phyloP scores from a whole-genome alignment of 1,140 invertebrate genomes.

The Ostrea denselamellosa region DNA sequence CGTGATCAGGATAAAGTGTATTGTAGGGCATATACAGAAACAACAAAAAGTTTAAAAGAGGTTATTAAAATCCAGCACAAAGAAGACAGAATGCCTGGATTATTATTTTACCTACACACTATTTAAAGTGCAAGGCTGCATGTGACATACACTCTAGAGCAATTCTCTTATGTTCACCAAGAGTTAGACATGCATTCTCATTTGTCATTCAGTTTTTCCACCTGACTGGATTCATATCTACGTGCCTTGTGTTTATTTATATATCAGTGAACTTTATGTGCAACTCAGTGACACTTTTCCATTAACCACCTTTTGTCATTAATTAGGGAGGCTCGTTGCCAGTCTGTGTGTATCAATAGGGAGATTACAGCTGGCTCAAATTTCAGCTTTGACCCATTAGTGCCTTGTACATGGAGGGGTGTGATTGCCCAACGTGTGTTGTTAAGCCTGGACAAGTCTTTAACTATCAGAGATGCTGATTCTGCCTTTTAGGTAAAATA shows the following conservation, averaged over 20 bases:
- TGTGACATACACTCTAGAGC: background rate
- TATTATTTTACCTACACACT: conserved; percentile 30
- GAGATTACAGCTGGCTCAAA: conserved; percentile 22
- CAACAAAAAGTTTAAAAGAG: conserved; percentile 29
- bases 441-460: background rate
- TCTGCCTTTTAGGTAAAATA: background rate
- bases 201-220: conserved; percentile 32
- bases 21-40: background rate
- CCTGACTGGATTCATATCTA: conserved; percentile 25
- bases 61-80: conserved; percentile 21
- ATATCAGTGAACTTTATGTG: conserved; percentile 35
- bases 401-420: conserved; percentile 2
- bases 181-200: background rate
- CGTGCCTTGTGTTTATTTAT: conserved; percentile 10
- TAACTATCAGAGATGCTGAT: background rate
- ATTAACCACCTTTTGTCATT: conserved; percentile 27
- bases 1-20: conserved; percentile 6
- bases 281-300: conserved; percentile 16
- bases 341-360: conserved; percentile 8
- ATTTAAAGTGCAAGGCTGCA: conserved; percentile 34
- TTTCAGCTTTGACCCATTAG: background rate
- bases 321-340: conserved; percentile 20
- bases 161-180: conserved; percentile 19
- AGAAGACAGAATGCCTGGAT: conserved; percentile 25
- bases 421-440: background rate